Percentiles rank a stretch among this genome's conserved stretches.
Evolutionary conservation across 2,113 vertebrate genomes (phyloP).

Genomic region (Hyaena hyaena): DNA sequence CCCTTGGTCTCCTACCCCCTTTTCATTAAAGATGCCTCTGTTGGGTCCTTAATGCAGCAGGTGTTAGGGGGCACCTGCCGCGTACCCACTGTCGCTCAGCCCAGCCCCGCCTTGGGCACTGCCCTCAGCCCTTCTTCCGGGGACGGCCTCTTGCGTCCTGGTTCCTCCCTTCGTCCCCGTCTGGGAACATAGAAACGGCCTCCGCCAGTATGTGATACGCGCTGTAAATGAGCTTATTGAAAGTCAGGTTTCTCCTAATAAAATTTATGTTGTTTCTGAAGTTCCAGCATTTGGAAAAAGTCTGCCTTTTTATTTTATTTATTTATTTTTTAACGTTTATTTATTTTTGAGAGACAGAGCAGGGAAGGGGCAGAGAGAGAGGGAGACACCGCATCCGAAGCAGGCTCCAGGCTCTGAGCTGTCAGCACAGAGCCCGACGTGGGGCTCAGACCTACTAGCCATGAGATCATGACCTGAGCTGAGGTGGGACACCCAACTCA

Average conservation of each 20-base stretch:
- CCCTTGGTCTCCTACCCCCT: rapidly evolving
- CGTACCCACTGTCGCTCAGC: neutral
- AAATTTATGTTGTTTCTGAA: neutral
- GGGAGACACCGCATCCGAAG: too few relatives aligned
- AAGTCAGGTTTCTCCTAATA: neutral
- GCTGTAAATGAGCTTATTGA: neutral
- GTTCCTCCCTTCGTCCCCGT: neutral
- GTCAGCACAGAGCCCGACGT: too few relatives aligned
- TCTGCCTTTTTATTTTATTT: too few relatives aligned
- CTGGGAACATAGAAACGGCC: neutral
- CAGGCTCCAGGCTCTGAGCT: too few relatives aligned
- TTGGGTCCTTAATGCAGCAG: neutral
- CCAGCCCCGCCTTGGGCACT: rapidly evolving
- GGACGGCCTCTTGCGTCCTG: rapidly evolving
- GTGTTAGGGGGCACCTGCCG: rapidly evolving
- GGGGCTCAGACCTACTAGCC: too few relatives aligned
- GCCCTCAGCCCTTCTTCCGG: neutral
- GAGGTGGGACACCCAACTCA: too few relatives aligned
- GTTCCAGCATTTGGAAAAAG: too few relatives aligned
- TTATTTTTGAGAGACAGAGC: too few relatives aligned
- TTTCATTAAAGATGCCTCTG: too few relatives aligned
- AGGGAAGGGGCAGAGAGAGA: too few relatives aligned
- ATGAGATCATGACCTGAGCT: too few relatives aligned
- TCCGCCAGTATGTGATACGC: rapidly evolving
- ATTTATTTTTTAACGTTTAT: too few relatives aligned